Conservation (phyloP, 2,113 vertebrate species). For the Macquaria australasica region DNA sequence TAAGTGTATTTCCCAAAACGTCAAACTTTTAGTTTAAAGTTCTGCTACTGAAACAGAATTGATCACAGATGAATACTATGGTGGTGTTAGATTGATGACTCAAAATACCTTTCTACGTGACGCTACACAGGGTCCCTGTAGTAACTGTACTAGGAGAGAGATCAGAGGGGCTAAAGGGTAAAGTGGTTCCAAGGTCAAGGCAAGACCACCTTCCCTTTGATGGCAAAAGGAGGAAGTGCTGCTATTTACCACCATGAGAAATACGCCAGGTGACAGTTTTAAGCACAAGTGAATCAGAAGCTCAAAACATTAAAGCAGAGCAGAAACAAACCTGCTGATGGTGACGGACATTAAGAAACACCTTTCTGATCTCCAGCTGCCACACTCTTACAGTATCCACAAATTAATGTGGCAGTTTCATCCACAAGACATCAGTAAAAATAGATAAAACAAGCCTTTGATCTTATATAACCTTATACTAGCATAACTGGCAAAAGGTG, state of each 20-base stretch:
- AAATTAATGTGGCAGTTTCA: constrained; percentile 21
- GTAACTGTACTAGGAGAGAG: constrained; percentile 33
- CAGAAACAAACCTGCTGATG: constrained; percentile 32
- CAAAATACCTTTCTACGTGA: constrained; percentile 32
- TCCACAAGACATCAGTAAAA: constrained; percentile 18
- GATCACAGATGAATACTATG: constrained; percentile 7
- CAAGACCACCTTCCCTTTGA: constrained; percentile 58
- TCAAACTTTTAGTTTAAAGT: neutral
- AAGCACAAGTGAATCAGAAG: constrained; percentile 39
- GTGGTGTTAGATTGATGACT: constrained; percentile 3
- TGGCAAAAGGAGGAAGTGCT: constrained; percentile 51
- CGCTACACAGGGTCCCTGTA: constrained; percentile 20
- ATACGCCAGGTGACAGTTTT: constrained; percentile 55
- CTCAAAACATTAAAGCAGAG: constrained; percentile 26
- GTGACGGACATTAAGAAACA: neutral
- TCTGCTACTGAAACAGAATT: constrained; percentile 12
- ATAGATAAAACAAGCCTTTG: constrained; percentile 47
- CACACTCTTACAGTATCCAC: neutral
- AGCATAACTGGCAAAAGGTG: constrained; percentile 53
- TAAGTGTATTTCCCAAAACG: neutral
- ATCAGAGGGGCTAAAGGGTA: constrained; percentile 45
- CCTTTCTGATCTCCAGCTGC: constrained; percentile 24
- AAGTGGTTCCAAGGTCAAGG: constrained; percentile 63
- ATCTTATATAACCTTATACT: constrained; percentile 54
- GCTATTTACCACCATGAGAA: constrained; percentile 55